Base-by-base conservation (phyloP, 2,113 vertebrate genomes). In the Campylomormyrus numenius region DNA sequence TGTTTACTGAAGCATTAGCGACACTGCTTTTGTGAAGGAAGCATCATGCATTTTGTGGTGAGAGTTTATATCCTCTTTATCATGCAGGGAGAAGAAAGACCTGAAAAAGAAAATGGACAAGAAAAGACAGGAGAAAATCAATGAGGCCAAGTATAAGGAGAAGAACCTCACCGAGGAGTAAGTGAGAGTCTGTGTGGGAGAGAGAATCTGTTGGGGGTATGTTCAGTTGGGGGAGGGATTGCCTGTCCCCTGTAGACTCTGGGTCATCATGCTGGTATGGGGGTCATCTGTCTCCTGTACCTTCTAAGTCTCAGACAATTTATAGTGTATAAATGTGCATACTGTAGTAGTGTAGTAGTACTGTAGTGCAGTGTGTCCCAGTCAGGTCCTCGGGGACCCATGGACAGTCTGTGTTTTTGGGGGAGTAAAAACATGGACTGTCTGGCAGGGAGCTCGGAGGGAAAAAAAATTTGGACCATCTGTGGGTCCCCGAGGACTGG, bases 101-200 rank as follows among this genome's bases (percentile, higher is more conserved):
- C 91, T 99, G 39, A 99, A 99, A 94, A 99, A 99, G 94, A 99
- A 97, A 94, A 99, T 99, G 98, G 98, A 99, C 93, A 99, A 98
- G 92, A 98, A 98, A 92, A 95, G 98, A 39, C 98, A 99, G 92
- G 98, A 99, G 93, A 99, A 98, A 95, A 98, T 99, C 91, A 98
- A 96, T 0, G 98, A 99, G 92, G 97, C 97, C 5, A 98, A 98
- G 92, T 97, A 97, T 3, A 98, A 98, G 94, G 98, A 99, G 94
- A 99, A 97, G 94, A 98, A 97, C 77, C 96, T 99, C 91, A 97
- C 98, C 92, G 98, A 99, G 91, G 98, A 99, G 98, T 99, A 93
- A 97, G 98, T 95, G 52, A 10, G 50, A 27, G 5, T 31, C 24
- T 39, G 52, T 11, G 10, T 58, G n/a, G 86, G 31, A 24, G 70